Base-by-base conservation (phyloP, 2,797 vertebrate genomes). In the Neomorphus geoffroyi region DNA sequence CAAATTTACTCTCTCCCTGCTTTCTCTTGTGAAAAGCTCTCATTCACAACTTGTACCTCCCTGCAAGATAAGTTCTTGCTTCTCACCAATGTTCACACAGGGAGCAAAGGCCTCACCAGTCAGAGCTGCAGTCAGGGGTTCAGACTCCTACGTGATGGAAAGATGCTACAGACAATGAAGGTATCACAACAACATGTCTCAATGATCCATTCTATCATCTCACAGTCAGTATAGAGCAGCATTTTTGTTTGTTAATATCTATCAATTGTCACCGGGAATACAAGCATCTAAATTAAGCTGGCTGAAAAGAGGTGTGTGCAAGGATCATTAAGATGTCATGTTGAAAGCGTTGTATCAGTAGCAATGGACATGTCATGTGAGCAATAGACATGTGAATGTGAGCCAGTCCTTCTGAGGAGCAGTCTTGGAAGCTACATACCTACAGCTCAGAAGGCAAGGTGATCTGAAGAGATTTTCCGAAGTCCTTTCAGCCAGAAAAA, bases 1-100 rank as follows among this genome's bases (percentile, higher is more conserved):
- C 11, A 3, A 0, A 0, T 13, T 37, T 12, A n/a, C 56, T 4
- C n/a, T 39, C 33, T 80, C 11, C 43, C n/a, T 18, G 11, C 4
- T 43, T 4, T 12, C 11, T 50, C 24, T 14, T 62, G 22, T 6
- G 13, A 78, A 9, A 28, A 91, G 33, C 18, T 70, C 56, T 37
- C 2, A 1, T 5, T 62, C 11, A 2, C 13, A 21, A 18, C 9
- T 35, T 11, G 39, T 78, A 5, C 51, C 4, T 51, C 11, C 19
- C 33, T 61, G 26, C 7, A 48, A 4, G 3, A 32, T 6, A 33
- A 37, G 21, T 64, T 78, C 13, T 28, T 23, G 28, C 22, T 26
- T 53, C 78, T 61, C 50, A 33, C 30, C 7, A 9, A 16, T 2
- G 1, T 2, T 53, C 5, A 2, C 18, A 21, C 28, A 30, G 37